Evolutionary conservation across 2,113 vertebrate genomes (phyloP).

Genomic region (Myiopsitta monachus): DNA sequence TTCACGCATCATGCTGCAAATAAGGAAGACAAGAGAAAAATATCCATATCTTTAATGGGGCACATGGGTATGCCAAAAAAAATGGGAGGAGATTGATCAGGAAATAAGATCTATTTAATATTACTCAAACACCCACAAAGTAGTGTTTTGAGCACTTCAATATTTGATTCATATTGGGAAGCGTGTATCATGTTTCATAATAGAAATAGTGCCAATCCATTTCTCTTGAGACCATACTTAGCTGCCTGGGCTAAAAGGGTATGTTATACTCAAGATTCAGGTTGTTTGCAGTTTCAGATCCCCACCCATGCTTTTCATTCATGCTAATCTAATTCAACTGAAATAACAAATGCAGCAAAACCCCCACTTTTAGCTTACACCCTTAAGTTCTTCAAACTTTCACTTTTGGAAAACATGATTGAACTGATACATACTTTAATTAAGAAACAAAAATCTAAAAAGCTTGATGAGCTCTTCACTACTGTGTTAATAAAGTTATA

Average conservation of each 20-base stretch:
- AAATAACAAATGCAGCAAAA: not conserved
- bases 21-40: constrained; percentile 13
- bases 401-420: not conserved
- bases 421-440: not conserved
- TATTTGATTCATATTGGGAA: constrained; percentile 34
- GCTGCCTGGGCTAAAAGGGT: not conserved
- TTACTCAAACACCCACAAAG: not conserved
- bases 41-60: constrained; percentile 5
- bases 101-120: constrained; percentile 35
- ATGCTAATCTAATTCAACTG: not conserved
- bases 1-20: not conserved
- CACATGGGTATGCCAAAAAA: constrained; percentile 4
- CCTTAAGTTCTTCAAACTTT: not conserved
- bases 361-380: not conserved
- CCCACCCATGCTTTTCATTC: not conserved
- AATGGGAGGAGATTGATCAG: constrained; percentile 26
- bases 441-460: not conserved
- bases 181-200: not conserved
- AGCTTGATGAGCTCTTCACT: not conserved
- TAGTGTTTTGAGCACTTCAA: not conserved
- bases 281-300: not conserved
- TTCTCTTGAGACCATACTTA: not conserved
- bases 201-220: not conserved
- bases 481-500: not conserved
- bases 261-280: not conserved